These are phyloP conservation scores for Acanthosepion pharaonis DNA, from an alignment of 2,888 invertebrate genomes.

Conservation along the genomic window DNA sequence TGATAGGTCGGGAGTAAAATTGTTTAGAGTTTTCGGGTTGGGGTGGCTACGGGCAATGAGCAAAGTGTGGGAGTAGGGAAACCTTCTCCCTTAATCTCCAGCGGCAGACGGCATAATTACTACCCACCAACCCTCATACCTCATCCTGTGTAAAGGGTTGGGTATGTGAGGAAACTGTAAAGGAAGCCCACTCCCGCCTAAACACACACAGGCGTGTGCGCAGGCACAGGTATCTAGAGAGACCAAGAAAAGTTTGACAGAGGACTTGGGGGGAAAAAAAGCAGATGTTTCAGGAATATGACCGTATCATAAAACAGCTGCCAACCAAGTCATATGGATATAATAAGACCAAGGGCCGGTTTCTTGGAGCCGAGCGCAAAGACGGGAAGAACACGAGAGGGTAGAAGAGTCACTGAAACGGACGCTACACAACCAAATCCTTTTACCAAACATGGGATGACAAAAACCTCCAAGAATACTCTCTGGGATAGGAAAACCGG, in stretches of 20 bases:
- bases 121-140: background rate
- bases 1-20: background rate
- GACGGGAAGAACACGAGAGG: background rate
- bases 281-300: background rate
- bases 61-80: background rate
- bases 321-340: background rate
- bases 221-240: background rate
- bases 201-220: background rate
- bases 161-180: background rate
- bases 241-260: background rate
- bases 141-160: background rate
- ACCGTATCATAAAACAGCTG: constrained; percentile 4
- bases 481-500: background rate
- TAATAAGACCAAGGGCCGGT: constrained; percentile 33
- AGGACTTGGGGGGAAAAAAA: background rate
- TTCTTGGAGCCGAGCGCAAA: background rate
- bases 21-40: background rate
- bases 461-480: background rate
- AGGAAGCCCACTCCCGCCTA: background rate
- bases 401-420: background rate
- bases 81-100: background rate
- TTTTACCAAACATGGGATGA: constrained; percentile 8
- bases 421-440: background rate
- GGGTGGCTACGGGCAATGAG: background rate
- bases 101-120: background rate